Conservation (phyloP, 2,113 vertebrate species). For the Gambusia affinis region DNA sequence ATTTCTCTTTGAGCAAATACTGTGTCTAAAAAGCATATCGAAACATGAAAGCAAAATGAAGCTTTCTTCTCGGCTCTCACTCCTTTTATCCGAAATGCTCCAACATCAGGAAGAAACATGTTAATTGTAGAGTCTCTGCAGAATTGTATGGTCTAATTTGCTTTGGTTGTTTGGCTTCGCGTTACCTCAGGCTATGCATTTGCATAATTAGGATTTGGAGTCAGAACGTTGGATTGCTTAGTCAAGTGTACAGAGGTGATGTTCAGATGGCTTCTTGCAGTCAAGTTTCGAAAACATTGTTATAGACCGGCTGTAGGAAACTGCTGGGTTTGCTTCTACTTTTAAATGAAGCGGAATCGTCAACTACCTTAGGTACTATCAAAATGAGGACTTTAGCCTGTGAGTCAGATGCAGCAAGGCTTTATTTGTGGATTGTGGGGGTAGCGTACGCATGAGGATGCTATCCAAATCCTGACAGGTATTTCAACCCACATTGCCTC, state of each 20-base stretch:
- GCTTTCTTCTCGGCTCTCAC: constrained; percentile 58
- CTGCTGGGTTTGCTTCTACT: not conserved
- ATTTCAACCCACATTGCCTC: not conserved
- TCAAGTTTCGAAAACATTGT: constrained; percentile 22
- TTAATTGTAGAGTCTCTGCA: constrained; percentile 63
- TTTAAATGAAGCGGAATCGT: not conserved
- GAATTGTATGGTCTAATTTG: constrained; percentile 74
- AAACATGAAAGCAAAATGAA: constrained; percentile 66
- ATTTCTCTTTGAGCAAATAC: constrained; percentile 42
- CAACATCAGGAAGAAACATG: constrained; percentile 62
- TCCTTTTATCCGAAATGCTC: constrained; percentile 66
- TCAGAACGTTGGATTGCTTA: constrained; percentile 47
- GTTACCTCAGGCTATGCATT: constrained; percentile 77
- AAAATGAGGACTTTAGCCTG: not conserved
- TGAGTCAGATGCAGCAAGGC: not conserved
- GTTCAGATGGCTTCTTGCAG: constrained; percentile 38
- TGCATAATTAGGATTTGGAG: constrained; percentile 78
- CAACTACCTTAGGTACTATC: not conserved
- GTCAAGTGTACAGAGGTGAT: constrained; percentile 51
- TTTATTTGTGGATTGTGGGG: not conserved
- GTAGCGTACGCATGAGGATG: not conserved
- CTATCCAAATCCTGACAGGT: not conserved
- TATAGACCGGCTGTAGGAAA: not conserved
- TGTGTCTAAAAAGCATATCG: constrained; percentile 45
- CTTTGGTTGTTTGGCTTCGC: constrained; percentile 71